These are phyloP conservation scores for Agrochola lychnidis DNA, from an alignment of 2,888 invertebrate species.

Conservation along the genomic window DNA sequence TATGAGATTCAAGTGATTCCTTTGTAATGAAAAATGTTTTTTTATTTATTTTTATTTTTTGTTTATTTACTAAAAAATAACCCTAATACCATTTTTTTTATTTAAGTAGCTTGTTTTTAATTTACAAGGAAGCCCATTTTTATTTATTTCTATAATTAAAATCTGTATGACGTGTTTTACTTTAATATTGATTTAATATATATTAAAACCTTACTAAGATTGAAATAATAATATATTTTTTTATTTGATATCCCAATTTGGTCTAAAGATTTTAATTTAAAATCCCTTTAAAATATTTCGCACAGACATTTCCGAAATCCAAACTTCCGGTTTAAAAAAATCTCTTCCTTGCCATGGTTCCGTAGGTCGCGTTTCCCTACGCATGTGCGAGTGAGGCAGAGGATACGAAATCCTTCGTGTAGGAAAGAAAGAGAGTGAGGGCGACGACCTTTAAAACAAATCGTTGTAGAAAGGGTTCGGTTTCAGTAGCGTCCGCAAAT, in stretches of 20 bases:
- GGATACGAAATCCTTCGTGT: constrained; percentile 72
- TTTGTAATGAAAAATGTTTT: no score
- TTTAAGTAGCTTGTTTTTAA: background rate
- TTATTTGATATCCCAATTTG: background rate
- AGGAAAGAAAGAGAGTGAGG: constrained; percentile 81
- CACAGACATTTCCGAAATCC: constrained; percentile 74
- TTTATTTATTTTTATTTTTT: no score
- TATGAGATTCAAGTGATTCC: background rate
- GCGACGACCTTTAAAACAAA: constrained; percentile 90
- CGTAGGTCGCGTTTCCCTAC: constrained; percentile 84
- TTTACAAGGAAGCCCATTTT: background rate
- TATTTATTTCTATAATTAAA: background rate
- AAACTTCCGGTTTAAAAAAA: constrained; percentile 83
- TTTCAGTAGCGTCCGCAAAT: constrained; percentile 84
- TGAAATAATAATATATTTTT: background rate
- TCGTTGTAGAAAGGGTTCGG: constrained; percentile 89
- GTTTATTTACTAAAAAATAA: no score
- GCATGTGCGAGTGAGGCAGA: constrained; percentile 78
- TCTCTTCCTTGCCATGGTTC: constrained; percentile 82
- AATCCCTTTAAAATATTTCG: background rate
- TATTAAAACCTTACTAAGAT: no score
- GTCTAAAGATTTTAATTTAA: background rate
- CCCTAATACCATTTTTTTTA: no score
- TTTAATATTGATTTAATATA: background rate
- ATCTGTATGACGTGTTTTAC: background rate